phyloP scores from a whole-genome alignment of 2,888 invertebrate species.

The Dryobotodes eremita region DNA sequence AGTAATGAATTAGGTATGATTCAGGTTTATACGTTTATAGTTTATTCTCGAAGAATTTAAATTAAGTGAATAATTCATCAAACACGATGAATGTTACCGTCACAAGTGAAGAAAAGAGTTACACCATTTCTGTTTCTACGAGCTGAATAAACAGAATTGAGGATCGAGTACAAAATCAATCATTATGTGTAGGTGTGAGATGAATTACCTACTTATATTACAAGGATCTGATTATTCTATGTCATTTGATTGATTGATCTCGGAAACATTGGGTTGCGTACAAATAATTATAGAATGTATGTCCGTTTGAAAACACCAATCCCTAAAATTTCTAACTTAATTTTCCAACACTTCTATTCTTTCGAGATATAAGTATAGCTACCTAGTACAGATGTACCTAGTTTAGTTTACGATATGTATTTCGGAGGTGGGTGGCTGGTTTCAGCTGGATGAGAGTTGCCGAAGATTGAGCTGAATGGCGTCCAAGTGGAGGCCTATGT shows the following conservation, averaged over 20 bases:
- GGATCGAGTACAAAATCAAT: conserved; percentile 32
- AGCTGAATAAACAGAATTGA: background rate
- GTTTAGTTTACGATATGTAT: too few relatives aligned
- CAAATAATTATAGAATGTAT: background rate
- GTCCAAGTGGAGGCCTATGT: too few relatives aligned
- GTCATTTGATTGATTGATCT: background rate
- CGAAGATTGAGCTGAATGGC: too few relatives aligned
- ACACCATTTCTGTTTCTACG: background rate
- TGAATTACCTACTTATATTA: conserved; percentile 8
- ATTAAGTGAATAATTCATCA: background rate
- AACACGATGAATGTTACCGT: too few relatives aligned
- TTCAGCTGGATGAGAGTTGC: too few relatives aligned
- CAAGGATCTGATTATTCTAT: conserved; percentile 6
- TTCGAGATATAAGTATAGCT: background rate
- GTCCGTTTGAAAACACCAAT: background rate
- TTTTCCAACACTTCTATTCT: background rate
- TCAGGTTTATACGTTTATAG: background rate
- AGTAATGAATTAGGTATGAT: background rate
- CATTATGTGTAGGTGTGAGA: conserved; percentile 23
- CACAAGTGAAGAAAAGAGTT: background rate
- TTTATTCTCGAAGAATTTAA: background rate
- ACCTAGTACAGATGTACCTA: background rate
- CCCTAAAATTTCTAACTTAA: background rate
- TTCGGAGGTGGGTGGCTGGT: too few relatives aligned
- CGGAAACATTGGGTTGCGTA: background rate